These are phyloP conservation scores for Tetragonula clypearis DNA, from an alignment of 1,140 invertebrate species.

Conservation along the genomic window DNA sequence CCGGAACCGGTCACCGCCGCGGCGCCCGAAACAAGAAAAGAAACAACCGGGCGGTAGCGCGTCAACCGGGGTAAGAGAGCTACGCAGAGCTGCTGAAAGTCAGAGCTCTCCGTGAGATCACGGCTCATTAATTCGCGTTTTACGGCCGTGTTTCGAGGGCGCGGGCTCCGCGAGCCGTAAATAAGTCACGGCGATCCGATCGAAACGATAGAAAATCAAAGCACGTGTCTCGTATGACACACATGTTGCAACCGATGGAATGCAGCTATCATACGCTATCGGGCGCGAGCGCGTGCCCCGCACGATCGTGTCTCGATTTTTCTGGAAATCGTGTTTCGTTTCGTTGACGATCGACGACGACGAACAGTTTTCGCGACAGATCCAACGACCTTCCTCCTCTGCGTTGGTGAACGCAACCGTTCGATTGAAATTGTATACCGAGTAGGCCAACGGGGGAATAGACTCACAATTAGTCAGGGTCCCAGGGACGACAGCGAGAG, in stretches of 20 bases:
- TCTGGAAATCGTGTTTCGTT: conserved; percentile 52
- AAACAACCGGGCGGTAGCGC: background rate
- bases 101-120: background rate
- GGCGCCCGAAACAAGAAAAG: background rate
- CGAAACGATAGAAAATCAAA: conserved; percentile 78
- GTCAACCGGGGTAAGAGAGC: background rate
- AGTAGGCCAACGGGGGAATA: conserved; percentile 11
- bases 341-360: too few relatives aligned
- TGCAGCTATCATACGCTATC: conserved; percentile 76
- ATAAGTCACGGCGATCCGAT: conserved; percentile 76
- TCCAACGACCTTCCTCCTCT: conserved; percentile 48
- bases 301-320: conserved; percentile 65
- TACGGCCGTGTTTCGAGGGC: conserved; percentile 43
- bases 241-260: conserved; percentile 80
- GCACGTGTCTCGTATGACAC: conserved; percentile 80
- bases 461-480: background rate
- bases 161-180: conserved; percentile 65
- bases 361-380: conserved; percentile 34
- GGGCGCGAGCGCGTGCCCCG: conserved; percentile 70
- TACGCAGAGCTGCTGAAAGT: background rate
- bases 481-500: background rate
- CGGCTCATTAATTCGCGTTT: conserved; percentile 58
- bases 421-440: conserved; percentile 38
- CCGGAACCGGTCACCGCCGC: background rate
- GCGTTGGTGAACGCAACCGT: conserved; percentile 23